Percentiles rank a stretch among this genome's conserved stretches.
Evolutionary conservation across 2,797 vertebrate species (phyloP).

Genomic region (Enteromius afrohamiltoni): DNA sequence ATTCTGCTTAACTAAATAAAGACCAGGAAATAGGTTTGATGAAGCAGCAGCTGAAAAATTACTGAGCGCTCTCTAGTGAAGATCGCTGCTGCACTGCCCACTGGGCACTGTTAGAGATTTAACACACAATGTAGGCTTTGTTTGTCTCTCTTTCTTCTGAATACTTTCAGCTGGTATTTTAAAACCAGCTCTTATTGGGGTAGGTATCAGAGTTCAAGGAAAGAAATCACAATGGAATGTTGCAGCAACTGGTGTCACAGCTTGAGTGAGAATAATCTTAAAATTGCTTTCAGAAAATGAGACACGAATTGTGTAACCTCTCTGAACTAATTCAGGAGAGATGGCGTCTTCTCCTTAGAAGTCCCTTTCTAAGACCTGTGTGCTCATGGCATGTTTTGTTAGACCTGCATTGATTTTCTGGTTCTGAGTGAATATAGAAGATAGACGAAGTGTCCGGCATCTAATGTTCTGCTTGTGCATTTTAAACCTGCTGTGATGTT

Average conservation of each 20-base stretch:
- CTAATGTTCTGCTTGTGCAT: conserved; percentile 23
- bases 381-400: conserved; percentile 11
- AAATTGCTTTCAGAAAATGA: background rate
- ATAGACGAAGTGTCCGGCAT: background rate
- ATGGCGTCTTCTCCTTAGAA: conserved; percentile 23
- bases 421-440: background rate
- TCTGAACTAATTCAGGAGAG: background rate
- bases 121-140: background rate
- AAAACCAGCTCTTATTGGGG: background rate
- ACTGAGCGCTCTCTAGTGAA: background rate
- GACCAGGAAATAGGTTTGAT: background rate
- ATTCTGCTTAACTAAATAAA: conserved; percentile 4
- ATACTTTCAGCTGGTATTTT: conserved; percentile 10
- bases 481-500: conserved; percentile 20
- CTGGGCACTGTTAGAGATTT: conserved; percentile 3
- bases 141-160: background rate
- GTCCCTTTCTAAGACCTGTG: conserved; percentile 32
- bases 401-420: conserved; percentile 1
- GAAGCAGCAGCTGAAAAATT: background rate
- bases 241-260: background rate
- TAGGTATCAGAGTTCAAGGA: background rate
- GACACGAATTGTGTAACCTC: conserved; percentile 12
- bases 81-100: background rate
- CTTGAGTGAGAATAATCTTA: conserved; percentile 23
- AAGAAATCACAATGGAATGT: background rate